Evolutionary conservation across 2,888 invertebrate species (phyloP).

Genomic region (Drosophila siamana): DNA sequence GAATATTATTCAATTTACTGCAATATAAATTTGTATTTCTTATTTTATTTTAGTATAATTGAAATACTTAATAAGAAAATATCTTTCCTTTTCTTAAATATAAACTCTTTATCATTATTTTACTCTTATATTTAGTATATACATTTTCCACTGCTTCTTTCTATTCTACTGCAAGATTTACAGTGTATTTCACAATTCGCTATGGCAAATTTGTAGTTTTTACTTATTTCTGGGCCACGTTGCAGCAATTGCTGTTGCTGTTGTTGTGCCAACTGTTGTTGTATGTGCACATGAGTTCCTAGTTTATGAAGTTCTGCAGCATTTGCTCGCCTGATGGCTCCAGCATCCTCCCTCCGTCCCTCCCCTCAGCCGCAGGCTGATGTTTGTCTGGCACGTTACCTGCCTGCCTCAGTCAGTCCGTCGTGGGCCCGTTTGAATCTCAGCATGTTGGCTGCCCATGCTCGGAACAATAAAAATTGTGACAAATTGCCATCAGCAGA

Average conservation of each 20-base stretch:
- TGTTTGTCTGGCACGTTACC: constrained; percentile 72
- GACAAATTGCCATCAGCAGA: constrained; percentile 75
- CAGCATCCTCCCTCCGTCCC: constrained; percentile 4
- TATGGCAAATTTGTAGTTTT: accelerated
- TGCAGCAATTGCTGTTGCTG: constrained; percentile 46
- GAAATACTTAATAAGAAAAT: not conserved
- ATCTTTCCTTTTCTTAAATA: not conserved
- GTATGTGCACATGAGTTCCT: constrained; percentile 71
- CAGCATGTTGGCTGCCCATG: constrained; percentile 35
- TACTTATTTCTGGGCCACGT: constrained; percentile 33
- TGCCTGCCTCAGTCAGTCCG: too few species aligned
- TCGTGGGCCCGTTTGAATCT: constrained; percentile 62
- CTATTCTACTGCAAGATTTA: not conserved
- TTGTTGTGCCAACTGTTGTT: constrained; percentile 44
- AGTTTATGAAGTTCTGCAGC: constrained; percentile 76
- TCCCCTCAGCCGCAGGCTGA: constrained; percentile 17
- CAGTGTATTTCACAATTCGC: constrained; percentile 32
- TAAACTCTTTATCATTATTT: not conserved
- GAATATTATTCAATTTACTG: too few species aligned
- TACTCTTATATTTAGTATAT: not conserved
- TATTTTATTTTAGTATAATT: not conserved
- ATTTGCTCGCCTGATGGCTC: constrained; percentile 34
- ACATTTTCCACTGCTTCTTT: not conserved
- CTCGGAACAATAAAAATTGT: constrained; percentile 70
- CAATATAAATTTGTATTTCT: not conserved